Evolutionary conservation across 1,140 invertebrate species (phyloP), one percentile per base, ranked within the genome.

Genomic region (Pogonus chalceus): DNA sequence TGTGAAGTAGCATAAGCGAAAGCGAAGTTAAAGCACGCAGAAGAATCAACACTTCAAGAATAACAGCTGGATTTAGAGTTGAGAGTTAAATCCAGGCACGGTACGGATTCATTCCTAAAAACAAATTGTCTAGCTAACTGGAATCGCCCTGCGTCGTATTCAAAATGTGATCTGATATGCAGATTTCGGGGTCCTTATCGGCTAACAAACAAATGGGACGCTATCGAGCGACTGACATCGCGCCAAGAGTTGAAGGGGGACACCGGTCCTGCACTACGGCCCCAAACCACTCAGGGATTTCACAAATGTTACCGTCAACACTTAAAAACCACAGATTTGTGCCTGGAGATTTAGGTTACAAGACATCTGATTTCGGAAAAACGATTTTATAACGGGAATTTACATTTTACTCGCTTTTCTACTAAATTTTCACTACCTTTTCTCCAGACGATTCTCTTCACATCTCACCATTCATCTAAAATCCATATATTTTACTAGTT

Each of bases 121-220:
- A 43, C 37, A 43, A 43, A 43, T 43, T 43, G 37, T 43, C 37
- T 43, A 43, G 37, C 37, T 43, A 43, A 43, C 9, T 43, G 37
- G 37, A 43, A 43, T 10, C 37, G 37, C 18, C 37, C 37, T 43
- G 37, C 18, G 7, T 18, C 37, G 37, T 43, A 43, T 43, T 43
- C 37, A 43, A 43, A 43, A 12, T 43, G 37, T 18, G 37, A 43
- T 43, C 37, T 10, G 37, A 43, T 43, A 43, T 43, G 37, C 18
- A 43, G 37, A 43, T 43, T 43, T 43, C 18, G 37, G 37, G 37
- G 37, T 18, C 37, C 37, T 43, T 43, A 43, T 43, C 37, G 37
- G 7, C 9, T 18, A 16, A 43, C 37, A 43, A 9, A 43, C 18
- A 43, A 43, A 43, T 43, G 37, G 9, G 9, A 43, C 18, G 37